phyloP scores from a whole-genome alignment of 1,140 invertebrate species.

The Matsumurasca onukii region DNA sequence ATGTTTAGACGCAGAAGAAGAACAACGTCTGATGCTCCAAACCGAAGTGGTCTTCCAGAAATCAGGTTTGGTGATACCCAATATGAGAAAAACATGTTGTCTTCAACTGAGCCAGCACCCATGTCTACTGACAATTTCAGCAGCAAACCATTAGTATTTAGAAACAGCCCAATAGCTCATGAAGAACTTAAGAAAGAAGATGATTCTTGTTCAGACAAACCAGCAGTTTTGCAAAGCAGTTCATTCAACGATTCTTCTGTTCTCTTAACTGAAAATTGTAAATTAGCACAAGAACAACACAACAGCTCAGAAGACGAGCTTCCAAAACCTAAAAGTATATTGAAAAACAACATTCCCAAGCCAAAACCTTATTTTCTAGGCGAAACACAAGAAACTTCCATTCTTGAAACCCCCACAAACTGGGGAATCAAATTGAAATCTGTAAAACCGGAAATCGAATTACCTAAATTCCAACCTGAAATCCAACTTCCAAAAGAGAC shows the following conservation, averaged over 20 bases:
- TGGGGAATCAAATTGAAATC: slow-evolving; percentile 53
- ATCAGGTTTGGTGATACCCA: slow-evolving; percentile 55
- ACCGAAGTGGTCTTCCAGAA: slow-evolving; percentile 48
- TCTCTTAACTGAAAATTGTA: no score
- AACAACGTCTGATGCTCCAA: slow-evolving; percentile 41
- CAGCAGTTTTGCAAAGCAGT: not conserved
- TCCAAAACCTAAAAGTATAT: slow-evolving; percentile 62
- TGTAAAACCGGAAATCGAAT: slow-evolving; percentile 41
- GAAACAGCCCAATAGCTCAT: not conserved
- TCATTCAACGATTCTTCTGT: no score
- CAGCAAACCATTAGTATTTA: not conserved
- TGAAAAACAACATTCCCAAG: slow-evolving; percentile 69
- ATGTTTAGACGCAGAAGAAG: slow-evolving; percentile 61
- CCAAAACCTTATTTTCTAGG: slow-evolving; percentile 67
- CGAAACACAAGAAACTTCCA: slow-evolving; percentile 52
- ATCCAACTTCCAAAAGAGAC: slow-evolving; percentile 37
- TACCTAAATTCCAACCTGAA: not conserved
- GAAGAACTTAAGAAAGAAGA: slow-evolving; percentile 5
- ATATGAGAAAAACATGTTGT: slow-evolving; percentile 51
- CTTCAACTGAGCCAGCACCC: slow-evolving; percentile 36
- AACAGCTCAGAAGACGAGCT: slow-evolving; percentile 48
- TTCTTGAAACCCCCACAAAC: slow-evolving; percentile 45
- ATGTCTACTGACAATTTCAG: not conserved
- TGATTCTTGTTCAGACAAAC: not conserved
- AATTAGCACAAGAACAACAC: not conserved